Conservation (phyloP, 2,888 invertebrate species). For the Eumacrocentrus americanus region DNA sequence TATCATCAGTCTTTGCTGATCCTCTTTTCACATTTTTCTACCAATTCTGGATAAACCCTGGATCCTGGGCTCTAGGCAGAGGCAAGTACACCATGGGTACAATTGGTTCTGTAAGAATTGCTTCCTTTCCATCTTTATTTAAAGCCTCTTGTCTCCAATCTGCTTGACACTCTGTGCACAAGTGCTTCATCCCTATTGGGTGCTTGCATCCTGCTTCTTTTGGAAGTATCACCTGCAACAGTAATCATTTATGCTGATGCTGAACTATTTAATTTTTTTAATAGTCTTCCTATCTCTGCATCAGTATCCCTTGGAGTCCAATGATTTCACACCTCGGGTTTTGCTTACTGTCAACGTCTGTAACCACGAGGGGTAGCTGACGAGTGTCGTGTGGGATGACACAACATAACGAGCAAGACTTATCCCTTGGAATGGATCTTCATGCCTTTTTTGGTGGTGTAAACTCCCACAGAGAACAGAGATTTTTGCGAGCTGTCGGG, state of each 20-base stretch:
- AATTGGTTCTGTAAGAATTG: constrained; percentile 68
- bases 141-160: constrained; percentile 82
- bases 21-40: constrained; percentile 90
- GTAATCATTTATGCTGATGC: constrained; percentile 43
- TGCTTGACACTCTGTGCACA: constrained; percentile 98
- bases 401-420: no score
- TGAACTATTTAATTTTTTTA: constrained; percentile 34
- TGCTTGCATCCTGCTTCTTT: constrained; percentile 82
- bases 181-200: constrained; percentile 96
- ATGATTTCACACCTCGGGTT: no score
- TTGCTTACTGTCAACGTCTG: no score
- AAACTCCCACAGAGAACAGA: no score
- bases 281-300: no score
- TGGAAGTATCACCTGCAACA: constrained; percentile 68
- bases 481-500: no score
- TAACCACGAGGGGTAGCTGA: no score
- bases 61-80: constrained; percentile 96
- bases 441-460: no score
- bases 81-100: constrained; percentile 99
- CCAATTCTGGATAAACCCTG: constrained; percentile 84
- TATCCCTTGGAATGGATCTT: no score
- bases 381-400: no score
- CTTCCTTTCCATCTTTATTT: constrained; percentile 58
- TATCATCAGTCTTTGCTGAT: constrained; percentile 83
- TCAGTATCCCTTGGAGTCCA: no score